Base-by-base conservation (phyloP, 2,888 invertebrate genomes). In the Zygogramma bicolorata region DNA sequence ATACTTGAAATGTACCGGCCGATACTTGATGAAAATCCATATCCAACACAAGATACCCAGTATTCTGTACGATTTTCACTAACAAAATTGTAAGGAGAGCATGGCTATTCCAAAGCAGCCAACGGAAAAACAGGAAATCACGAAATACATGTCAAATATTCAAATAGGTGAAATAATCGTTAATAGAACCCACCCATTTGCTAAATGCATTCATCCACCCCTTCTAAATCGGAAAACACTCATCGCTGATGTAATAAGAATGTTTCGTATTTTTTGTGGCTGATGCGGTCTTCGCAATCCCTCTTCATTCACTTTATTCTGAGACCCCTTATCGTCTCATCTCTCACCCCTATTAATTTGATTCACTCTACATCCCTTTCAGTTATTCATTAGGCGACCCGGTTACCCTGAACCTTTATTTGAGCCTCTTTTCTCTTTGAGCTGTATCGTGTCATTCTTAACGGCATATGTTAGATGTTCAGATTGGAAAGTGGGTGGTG, bases 381-480 rank as follows among this genome's bases (percentile, higher is more conserved):
- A 38, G 22, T 61, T 38, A 61, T 61, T 61, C 60, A 61, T 61
- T 61, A 61, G 60, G n/a, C 34, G 60, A 61, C 38, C 60, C 34
- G 22, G 31, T 34, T 34, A 60, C 60, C 20, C 22, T 13, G 20
- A 38, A 38, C 60, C 60, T 61, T 61, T 61, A 38, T 61, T 20
- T 38, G 60, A 38, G 38, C 22, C 40, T 61, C 60, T 61, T 61
- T 61, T 46, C 46, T 46, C 46, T 46, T 46, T 46, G 20, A 20
- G 46, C 3, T 3, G 18, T 20, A 10, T 20, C 46, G 46, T 20
- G 46, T 46, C 46, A 18, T 20, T 20, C 46, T 46, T 10, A 2
- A 46, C 6, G 46, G 46, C 46, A 46, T 46, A 46, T 46, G 46
- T 18, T 20, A 10, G 10, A 46, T 46, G 20, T 46, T 46, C 20